Evolutionary conservation across 2,888 invertebrate genomes (phyloP).

Genomic region (Leptopterna dolabrata): DNA sequence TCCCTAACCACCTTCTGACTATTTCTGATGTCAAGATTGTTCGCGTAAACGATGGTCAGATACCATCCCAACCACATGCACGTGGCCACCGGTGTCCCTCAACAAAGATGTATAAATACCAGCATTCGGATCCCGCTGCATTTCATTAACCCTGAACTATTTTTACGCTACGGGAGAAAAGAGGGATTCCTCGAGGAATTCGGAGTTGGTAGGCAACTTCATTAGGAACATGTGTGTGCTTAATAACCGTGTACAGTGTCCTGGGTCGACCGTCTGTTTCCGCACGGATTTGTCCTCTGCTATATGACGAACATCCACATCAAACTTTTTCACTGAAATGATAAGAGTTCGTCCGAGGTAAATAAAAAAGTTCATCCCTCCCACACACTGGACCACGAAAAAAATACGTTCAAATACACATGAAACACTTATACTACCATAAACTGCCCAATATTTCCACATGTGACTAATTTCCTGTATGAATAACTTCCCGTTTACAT

Average conservation of each 20-base stretch:
- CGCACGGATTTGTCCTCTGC: not conserved
- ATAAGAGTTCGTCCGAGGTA: too few species aligned
- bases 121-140: slow-evolving; percentile 14
- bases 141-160: slow-evolving; percentile 26
- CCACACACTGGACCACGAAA: too few species aligned
- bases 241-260: not conserved
- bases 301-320: too few species aligned
- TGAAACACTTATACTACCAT: too few species aligned
- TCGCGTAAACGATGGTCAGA: not conserved
- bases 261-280: not conserved
- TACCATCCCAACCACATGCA: not conserved
- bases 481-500: too few species aligned
- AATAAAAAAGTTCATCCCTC: too few species aligned
- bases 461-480: too few species aligned
- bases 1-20: too few species aligned
- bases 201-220: not conserved
- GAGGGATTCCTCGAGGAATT: slow-evolving; percentile 1
- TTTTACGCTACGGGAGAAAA: not conserved
- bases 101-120: slow-evolving; percentile 23
- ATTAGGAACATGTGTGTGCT: slow-evolving; percentile 5
- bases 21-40: too few species aligned
- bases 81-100: not conserved
- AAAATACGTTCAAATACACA: too few species aligned
- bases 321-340: too few species aligned
- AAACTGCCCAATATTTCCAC: too few species aligned